phyloP scores from a whole-genome alignment of 2,797 vertebrate genomes.

The Spatula clypeata region DNA sequence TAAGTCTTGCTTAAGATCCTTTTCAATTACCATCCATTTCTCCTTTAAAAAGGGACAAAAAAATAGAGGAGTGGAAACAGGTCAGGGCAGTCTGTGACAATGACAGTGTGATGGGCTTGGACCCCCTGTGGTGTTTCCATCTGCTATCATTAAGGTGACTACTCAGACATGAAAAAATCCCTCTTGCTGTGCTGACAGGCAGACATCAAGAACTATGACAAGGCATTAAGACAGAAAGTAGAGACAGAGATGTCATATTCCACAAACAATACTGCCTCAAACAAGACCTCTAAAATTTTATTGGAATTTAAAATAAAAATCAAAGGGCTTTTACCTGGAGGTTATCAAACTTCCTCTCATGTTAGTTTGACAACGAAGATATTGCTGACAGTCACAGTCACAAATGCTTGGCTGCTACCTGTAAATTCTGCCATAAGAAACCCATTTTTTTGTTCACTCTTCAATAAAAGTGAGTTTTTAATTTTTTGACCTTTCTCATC shows the following conservation, averaged over 20 bases:
- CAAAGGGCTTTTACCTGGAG: constrained; percentile 68
- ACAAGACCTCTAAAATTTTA: constrained; percentile 77
- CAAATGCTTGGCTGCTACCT: constrained; percentile 71
- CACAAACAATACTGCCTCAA: constrained; percentile 80
- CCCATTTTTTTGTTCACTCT: constrained; percentile 66
- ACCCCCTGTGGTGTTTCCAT: constrained; percentile 91
- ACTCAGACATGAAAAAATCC: constrained; percentile 94
- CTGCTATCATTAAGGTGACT: constrained; percentile 95
- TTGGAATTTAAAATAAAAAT: constrained; percentile 77
- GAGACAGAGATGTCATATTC: constrained; percentile 84
- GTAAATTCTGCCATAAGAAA: constrained; percentile 64
- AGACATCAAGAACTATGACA: constrained; percentile 91
- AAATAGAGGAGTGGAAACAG: constrained; percentile 86
- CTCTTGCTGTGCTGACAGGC: constrained; percentile 91
- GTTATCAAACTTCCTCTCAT: constrained; percentile 61
- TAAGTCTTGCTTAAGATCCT: constrained; percentile 90
- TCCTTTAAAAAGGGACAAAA: constrained; percentile 88
- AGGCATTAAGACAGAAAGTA: constrained; percentile 87
- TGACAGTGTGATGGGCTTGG: constrained; percentile 90
- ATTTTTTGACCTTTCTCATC: constrained; percentile 73
- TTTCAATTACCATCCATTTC: constrained; percentile 92
- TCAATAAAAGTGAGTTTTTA: constrained; percentile 35
- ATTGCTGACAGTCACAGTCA: constrained; percentile 37
- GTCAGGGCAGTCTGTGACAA: constrained; percentile 90
- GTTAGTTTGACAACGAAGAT: constrained; percentile 32